A percentile compares a stretch with the other conserved stretches of the same genome.
These are phyloP conservation scores for Zapornia atra DNA, from an alignment of 2,113 vertebrate species.

Conservation along the genomic window DNA sequence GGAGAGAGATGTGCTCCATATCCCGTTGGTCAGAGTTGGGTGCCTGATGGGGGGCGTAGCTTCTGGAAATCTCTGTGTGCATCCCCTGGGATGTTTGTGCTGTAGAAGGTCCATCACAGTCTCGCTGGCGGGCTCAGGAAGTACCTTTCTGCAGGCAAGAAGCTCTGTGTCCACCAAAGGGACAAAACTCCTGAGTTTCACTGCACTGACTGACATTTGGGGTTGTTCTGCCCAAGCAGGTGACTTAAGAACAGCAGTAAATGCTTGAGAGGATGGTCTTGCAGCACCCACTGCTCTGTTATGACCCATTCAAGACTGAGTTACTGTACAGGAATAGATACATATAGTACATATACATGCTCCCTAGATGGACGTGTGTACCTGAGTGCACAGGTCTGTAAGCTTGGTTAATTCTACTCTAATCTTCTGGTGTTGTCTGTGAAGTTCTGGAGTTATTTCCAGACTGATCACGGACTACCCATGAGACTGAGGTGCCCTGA, in stretches of 20 bases:
- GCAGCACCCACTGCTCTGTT: not conserved
- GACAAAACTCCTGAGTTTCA: not conserved
- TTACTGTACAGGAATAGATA: not conserved
- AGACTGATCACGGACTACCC: not conserved
- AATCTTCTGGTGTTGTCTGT: no score
- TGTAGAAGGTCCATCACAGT: rapidly evolving
- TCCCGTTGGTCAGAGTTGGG: rapidly evolving
- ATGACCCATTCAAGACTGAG: no score
- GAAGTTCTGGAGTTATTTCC: not conserved
- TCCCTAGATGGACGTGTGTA: rapidly evolving
- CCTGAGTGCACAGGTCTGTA: not conserved
- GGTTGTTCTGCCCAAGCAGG: not conserved
- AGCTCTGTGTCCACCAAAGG: rapidly evolving
- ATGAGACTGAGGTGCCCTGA: rapidly evolving
- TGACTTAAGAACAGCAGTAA: not conserved
- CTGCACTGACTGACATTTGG: not conserved
- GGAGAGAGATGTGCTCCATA: rapidly evolving
- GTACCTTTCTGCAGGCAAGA: no score
- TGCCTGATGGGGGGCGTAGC: rapidly evolving
- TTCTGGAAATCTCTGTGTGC: no score
- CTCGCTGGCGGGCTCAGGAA: rapidly evolving
- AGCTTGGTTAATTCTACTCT: not conserved
- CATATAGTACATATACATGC: no score
- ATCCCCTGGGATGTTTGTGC: not conserved
- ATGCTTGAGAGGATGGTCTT: not conserved